phyloP scores from a whole-genome alignment of 2,888 invertebrate genomes.

The Cyrtodaria siliqua region DNA sequence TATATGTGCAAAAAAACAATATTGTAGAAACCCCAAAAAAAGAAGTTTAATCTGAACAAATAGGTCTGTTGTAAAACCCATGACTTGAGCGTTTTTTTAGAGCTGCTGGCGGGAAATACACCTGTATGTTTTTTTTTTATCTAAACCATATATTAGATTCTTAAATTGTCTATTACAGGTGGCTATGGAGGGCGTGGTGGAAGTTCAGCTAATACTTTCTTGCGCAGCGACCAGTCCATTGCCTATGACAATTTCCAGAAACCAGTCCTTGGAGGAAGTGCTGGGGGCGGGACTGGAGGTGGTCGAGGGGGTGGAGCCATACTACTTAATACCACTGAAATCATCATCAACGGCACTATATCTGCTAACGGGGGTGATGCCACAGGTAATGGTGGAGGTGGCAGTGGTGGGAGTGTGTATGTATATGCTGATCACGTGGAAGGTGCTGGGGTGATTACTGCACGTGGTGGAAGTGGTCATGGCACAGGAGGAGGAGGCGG shows the following conservation, averaged over 20 bases:
- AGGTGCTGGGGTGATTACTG: constrained; percentile 66
- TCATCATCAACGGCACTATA: constrained; percentile 69
- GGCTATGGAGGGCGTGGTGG: constrained; percentile 73
- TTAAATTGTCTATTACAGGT: constrained; percentile 53
- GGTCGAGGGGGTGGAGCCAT: constrained; percentile 69
- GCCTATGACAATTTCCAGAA: constrained; percentile 58
- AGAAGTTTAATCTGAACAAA: too few relatives aligned
- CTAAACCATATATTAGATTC: background rate
- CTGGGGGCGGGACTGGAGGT: constrained; percentile 64
- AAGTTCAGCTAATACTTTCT: constrained; percentile 45
- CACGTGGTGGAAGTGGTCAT: constrained; percentile 64
- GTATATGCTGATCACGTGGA: constrained; percentile 42
- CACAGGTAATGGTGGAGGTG: constrained; percentile 62
- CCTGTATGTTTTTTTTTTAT: too few relatives aligned
- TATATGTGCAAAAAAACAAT: too few relatives aligned
- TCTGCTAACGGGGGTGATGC: constrained; percentile 70
- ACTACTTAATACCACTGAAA: constrained; percentile 17
- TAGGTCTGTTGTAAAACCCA: too few relatives aligned
- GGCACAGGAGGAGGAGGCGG: constrained; percentile 70
- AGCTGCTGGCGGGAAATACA: too few relatives aligned
- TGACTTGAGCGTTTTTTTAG: too few relatives aligned
- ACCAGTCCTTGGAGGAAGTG: constrained; percentile 60
- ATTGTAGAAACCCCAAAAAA: too few relatives aligned
- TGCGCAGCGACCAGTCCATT: constrained; percentile 39
- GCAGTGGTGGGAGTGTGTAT: constrained; percentile 68